These are phyloP conservation scores for Halcyon chelicuti DNA, from an alignment of 2,797 vertebrate species.

Conservation along the genomic window DNA sequence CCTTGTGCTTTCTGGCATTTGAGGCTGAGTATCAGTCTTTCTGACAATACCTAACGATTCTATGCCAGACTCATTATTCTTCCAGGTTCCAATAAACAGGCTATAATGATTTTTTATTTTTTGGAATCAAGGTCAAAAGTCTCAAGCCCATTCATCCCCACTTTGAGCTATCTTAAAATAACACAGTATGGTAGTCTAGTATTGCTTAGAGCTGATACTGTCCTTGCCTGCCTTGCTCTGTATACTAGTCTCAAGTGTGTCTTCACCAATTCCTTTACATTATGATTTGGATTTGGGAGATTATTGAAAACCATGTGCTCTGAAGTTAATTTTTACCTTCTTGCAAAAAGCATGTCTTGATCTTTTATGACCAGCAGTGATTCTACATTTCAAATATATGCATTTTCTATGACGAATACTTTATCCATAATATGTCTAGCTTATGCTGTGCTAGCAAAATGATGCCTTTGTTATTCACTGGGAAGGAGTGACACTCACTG, in stretches of 20 bases:
- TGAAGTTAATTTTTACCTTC: background rate
- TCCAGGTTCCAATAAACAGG: background rate
- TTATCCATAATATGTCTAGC: background rate
- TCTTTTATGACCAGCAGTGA: background rate
- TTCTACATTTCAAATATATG: background rate
- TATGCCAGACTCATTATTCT: background rate
- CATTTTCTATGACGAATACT: background rate
- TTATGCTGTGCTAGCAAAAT: background rate
- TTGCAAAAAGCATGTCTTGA: background rate
- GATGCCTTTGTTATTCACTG: background rate
- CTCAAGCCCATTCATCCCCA: background rate
- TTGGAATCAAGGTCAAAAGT: background rate
- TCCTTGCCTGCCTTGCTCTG: background rate
- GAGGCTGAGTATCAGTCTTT: background rate
- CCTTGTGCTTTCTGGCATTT: background rate
- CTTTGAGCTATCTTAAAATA: background rate
- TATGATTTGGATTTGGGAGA: background rate
- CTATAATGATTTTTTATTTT: background rate
- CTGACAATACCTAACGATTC: background rate
- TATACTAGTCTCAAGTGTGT: background rate
- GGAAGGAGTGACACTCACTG: constrained; percentile 31
- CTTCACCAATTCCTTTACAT: background rate
- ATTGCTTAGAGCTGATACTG: background rate
- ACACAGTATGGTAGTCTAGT: background rate
- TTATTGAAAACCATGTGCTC: background rate